Evolutionary conservation across 2,888 invertebrate species (phyloP).

Genomic region (Diplolepis rosae): DNA sequence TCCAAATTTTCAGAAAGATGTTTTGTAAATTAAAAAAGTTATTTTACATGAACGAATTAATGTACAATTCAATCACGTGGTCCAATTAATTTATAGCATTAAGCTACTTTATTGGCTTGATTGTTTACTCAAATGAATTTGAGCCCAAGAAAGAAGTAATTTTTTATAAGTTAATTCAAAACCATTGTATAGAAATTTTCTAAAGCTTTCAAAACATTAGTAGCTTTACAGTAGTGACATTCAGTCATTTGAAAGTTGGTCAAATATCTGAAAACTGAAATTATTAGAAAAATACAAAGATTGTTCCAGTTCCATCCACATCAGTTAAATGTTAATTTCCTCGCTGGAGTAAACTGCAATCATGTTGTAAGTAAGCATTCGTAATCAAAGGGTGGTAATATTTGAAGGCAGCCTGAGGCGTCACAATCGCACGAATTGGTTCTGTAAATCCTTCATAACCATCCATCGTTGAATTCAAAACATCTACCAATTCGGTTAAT

Average conservation of each 20-base stretch:
- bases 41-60: too few species aligned
- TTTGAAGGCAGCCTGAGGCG: constrained; percentile 19
- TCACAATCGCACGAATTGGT: constrained; percentile 14
- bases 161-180: too few species aligned
- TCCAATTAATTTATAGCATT: too few species aligned
- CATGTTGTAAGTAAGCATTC: constrained; percentile 7
- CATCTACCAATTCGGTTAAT: constrained; percentile 6
- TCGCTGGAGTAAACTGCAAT: constrained; percentile 5
- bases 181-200: not conserved
- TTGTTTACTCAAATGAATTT: too few species aligned
- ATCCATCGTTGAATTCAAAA: not conserved
- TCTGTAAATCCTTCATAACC: not conserved
- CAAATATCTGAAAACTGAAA: constrained; percentile 11
- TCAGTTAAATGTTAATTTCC: constrained; percentile 2
- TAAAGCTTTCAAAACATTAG: not conserved
- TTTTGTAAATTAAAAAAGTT: too few species aligned
- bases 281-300: constrained; percentile 12
- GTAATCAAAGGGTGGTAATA: constrained; percentile 17
- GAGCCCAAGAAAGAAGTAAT: too few species aligned
- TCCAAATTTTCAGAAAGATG: too few species aligned
- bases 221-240: not conserved
- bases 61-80: too few species aligned
- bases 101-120: too few species aligned
- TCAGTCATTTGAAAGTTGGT: not conserved
- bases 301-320: not conserved